phyloP scores from a whole-genome alignment of 2,113 vertebrate species.

The Pangasianodon gigas region DNA sequence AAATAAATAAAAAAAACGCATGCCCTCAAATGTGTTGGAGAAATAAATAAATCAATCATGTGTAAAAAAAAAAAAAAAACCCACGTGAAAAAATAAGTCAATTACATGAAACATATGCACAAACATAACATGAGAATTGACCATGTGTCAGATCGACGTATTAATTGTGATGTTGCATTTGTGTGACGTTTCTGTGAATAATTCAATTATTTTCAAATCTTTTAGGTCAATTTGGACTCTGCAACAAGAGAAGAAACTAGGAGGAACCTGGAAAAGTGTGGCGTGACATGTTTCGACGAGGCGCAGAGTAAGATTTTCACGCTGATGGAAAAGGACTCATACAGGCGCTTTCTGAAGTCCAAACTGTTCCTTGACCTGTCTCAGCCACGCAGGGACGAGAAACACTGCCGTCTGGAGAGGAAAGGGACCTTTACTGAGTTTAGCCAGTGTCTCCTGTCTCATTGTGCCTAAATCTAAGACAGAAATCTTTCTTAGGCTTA shows the following conservation, averaged over 20 bases:
- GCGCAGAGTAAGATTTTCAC: conserved; percentile 76
- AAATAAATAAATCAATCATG: not conserved
- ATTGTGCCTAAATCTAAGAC: conserved; percentile 48
- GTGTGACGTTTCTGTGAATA: not conserved
- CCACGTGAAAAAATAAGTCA: not conserved
- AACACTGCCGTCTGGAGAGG: conserved; percentile 46
- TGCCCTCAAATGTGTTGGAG: not conserved
- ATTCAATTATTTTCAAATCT: not conserved
- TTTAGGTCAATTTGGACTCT: conserved; percentile 76
- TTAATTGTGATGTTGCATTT: not conserved
- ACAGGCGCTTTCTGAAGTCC: conserved; percentile 75
- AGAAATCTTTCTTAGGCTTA: not conserved
- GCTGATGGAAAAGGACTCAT: conserved; percentile 81
- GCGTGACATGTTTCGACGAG: conserved; percentile 66
- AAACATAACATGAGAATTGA: not conserved
- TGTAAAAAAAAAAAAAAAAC: not conserved
- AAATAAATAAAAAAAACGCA: not conserved
- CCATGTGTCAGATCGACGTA: not conserved
- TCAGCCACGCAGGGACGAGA: not conserved
- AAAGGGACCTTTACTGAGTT: conserved; percentile 42
- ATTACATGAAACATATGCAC: not conserved
- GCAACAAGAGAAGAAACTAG: conserved; percentile 68
- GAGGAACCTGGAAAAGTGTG: conserved; percentile 61
- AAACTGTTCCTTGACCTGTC: conserved; percentile 65
- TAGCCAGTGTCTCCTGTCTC: conserved; percentile 48